Evolutionary conservation across 2,888 invertebrate genomes (phyloP), one percentile per base, ranked within the genome.

Genomic region (Chouioia cunea): DNA sequence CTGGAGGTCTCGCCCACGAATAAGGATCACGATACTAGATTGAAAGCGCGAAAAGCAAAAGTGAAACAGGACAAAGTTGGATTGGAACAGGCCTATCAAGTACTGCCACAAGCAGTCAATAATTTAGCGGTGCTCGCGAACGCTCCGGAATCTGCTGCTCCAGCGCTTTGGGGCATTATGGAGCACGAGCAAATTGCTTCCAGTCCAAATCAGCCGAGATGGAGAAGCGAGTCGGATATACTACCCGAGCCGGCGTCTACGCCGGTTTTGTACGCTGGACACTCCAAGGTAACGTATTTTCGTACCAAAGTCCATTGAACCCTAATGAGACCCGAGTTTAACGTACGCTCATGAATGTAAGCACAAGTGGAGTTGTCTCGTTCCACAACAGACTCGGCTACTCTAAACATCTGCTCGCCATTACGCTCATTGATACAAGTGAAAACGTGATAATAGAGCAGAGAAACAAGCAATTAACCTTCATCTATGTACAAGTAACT

Each of bases 271-370:
- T 88, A 89, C 76, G 85, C 89, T 72, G 91, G 90, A 71, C 90
- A 91, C 82, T 91, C 91, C n/a, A 91, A 89, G 88, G 91, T 91
- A 86, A 78, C 27, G 27, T 27, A n/a, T 48, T 36, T 59, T 65
- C 52, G 15, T 4, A 2, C 57, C 27, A 60, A 56, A 47, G n/a
- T 60, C 16, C 54, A 60, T n/a, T 48, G 20, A 50, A 18, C 16
- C 3, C 4, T 50, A 2, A 8, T 6, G 20, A 8, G 50, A 20
- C 6, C 8, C 27, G 27, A n/a, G n/a, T n/a, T n/a, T n/a, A n/a
- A n/a, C n/a, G n/a, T n/a, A n/a, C n/a, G n/a, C n/a, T n/a, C n/a
- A n/a, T n/a, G n/a, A n/a, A n/a, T n/a, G n/a, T n/a, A n/a, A n/a
- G n/a, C n/a, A n/a, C n/a, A n/a, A n/a, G n/a, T n/a, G n/a, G n/a